Evolutionary conservation across 2,797 vertebrate genomes (phyloP), one percentile per base, ranked within the genome.

Genomic region (Alca torda): DNA sequence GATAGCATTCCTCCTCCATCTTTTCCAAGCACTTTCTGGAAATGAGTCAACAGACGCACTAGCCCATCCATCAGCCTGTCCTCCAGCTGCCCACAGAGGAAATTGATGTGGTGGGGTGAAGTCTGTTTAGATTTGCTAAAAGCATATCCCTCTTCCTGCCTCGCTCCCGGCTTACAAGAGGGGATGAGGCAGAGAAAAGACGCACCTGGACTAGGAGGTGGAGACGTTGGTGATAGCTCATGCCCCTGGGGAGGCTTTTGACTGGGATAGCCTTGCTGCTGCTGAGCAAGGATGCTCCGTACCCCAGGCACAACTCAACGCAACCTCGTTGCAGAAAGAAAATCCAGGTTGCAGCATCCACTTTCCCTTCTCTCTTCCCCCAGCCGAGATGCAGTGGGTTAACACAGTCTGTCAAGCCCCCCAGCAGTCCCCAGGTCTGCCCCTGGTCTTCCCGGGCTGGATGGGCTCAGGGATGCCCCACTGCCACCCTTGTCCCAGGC

Each of bases 111-210:
- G n/a, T 4, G 37, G 35, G 28, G 51, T 23, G 50, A 83, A 51
- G 60, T 20, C 28, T 46, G 37, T 41, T 74, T 51, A 57, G 73
- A 18, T 43, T 67, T 57, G n/a, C 45, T 74, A 41, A 83, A 83
- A 87, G 37, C 50, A 1, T 4, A 33, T 61, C 74, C 25, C 23
- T 73, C 37, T 46, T 35, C 77, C 68, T 73, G 53, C 82, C 60
- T 84, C 1, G 0, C 21, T 68, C 25, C 1, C 31, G 51, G 65
- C 11, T 61, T 46, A 20, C 6, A 45, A 37, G 50, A 23, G 19
- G 37, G 51, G 51, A 80, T 11, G n/a, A 18, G 17, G 33, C 20
- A 56, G 48, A 60, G 63, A 76, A 48, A 78, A 21, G 24, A 41
- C 5, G 18, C 30, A 31, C 25, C 61, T 48, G 61, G 37, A 39